Base-by-base conservation (phyloP, 2,888 invertebrate species). In the Trisateles emortualis region DNA sequence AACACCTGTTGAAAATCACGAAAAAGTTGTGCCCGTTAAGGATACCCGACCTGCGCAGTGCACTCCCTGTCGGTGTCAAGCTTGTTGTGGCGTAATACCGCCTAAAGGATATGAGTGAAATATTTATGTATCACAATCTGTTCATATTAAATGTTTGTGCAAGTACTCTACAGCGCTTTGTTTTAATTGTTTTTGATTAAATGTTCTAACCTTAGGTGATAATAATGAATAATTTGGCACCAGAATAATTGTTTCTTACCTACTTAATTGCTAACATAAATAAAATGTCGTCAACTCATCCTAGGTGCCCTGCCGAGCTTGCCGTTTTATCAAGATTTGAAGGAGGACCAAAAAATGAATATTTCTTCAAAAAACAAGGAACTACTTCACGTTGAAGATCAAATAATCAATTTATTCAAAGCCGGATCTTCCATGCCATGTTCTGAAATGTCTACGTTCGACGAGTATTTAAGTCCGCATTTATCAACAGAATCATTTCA, bases 31-130 rank as follows among this genome's bases (percentile, higher is more conserved):
- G 5, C 86, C 90, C 0, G 80, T 84, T 1, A 79, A 40, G 51
- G 91, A 91, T 49, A 81, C 79, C 6, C 86, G 90, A 4, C 84
- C 87, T n/a, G 82, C 89, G 0, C 92, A 92, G 63, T 91, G 88
- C 65, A 48, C 74, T 10, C 72, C 83, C 3, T 65, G 76, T 26
- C 8, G 1, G 41, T 86, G 83, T 64, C 52, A 76, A 30, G 61
- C 64, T 38, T 85, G 84, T 69, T 84, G 84, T 65, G 52, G 68
- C 22, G 29, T 59, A 42, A 70, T 60, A 63, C 53, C 54, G 49
- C 32, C 57, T 45, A 75, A 60, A 64, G 59, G 58, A 57, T 58
- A 56, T 58, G 36, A 45, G 39, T 64, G 58, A 52, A 46, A 44
- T 43, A 52, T 35, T 55, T 55, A 49, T 48, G 46, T 68, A 57